phyloP scores from a whole-genome alignment of 2,797 vertebrate genomes.

The Pangasius larnaudii region DNA sequence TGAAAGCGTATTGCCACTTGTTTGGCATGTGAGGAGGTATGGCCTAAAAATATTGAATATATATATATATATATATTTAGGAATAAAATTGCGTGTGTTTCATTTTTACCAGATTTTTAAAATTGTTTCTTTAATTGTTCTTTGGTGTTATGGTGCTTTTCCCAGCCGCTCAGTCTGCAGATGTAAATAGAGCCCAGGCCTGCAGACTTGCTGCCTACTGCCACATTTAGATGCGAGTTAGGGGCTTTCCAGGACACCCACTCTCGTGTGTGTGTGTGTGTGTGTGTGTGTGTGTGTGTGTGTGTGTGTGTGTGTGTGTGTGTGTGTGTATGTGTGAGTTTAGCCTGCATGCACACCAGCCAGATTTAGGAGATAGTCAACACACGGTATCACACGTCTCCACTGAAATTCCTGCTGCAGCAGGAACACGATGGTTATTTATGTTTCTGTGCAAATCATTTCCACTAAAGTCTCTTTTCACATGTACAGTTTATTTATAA shows the following conservation, averaged over 20 bases:
- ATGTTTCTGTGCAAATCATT: neutral
- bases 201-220: constrained; percentile 43
- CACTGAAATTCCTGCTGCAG: constrained; percentile 24
- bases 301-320: neutral
- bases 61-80: neutral
- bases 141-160: neutral
- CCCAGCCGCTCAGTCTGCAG: constrained; percentile 24
- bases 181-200: constrained; percentile 57
- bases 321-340: neutral
- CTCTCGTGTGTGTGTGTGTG: neutral
- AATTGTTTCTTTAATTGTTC: neutral
- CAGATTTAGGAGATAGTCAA: constrained; percentile 18
- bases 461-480: neutral
- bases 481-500: neutral
- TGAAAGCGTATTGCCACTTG: neutral
- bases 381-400: constrained; percentile 38
- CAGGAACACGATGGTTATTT: constrained; percentile 24
- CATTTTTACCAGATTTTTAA: neutral
- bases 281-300: neutral
- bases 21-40: neutral
- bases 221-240: constrained; percentile 57
- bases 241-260: constrained; percentile 60
- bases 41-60: neutral
- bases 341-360: constrained; percentile 13
- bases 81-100: neutral